phyloP scores from a whole-genome alignment of 2,888 invertebrate genomes.

The Ypsolopha sequella region DNA sequence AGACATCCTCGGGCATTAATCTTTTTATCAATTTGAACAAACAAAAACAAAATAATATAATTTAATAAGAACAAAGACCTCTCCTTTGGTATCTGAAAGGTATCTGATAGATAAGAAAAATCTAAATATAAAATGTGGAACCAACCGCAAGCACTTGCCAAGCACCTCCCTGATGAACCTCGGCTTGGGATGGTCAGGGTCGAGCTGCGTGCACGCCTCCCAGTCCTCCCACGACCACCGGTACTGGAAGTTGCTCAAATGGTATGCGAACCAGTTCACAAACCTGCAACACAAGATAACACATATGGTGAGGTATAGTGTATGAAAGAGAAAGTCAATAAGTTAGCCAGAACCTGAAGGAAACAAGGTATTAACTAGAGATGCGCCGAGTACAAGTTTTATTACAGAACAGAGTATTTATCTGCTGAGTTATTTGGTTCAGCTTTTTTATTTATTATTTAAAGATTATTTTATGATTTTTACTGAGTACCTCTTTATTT shows the following conservation, averaged over 20 bases:
- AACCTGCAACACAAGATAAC: conserved; percentile 74
- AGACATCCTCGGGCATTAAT: too few relatives aligned
- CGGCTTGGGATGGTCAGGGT: conserved; percentile 91
- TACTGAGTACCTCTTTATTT: too few relatives aligned
- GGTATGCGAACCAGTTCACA: conserved; percentile 97
- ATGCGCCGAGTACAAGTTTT: too few relatives aligned
- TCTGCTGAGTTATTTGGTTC: too few relatives aligned
- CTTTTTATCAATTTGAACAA: neutral
- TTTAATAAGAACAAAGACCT: neutral
- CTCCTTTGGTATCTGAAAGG: too few relatives aligned
- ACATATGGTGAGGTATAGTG: neutral
- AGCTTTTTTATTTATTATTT: too few relatives aligned
- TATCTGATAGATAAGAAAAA: conserved; percentile 3
- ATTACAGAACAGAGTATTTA: too few relatives aligned
- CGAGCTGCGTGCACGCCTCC: conserved; percentile 87
- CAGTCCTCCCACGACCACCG: conserved; percentile 99
- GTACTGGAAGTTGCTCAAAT: conserved; percentile 99
- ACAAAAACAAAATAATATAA: conserved; percentile 7
- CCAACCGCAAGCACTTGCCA: conserved; percentile 87
- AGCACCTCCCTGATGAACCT: conserved; percentile 95
- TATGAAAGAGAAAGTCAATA: neutral
- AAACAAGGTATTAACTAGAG: too few relatives aligned
- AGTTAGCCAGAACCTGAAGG: too few relatives aligned
- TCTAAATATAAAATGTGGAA: neutral
- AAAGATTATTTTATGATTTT: too few relatives aligned